Evolutionary conservation across 2,888 invertebrate species (phyloP).

Genomic region (Apantesis nais): DNA sequence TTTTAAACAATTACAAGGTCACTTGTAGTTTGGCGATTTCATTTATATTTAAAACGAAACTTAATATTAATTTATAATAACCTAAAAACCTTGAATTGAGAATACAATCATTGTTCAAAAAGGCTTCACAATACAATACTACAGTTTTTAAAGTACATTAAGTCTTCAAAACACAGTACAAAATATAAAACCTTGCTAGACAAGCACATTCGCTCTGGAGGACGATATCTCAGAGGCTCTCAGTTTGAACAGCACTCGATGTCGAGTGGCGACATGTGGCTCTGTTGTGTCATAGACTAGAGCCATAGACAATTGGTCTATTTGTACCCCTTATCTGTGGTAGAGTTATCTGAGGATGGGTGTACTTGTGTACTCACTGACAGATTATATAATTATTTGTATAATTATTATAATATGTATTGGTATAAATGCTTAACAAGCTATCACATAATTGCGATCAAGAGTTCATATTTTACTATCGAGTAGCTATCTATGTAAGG

Average conservation of each 20-base stretch:
- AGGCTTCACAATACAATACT: not conserved
- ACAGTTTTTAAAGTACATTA: not conserved
- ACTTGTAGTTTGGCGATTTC: no score
- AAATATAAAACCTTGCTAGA: not conserved
- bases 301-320: conserved; percentile 9
- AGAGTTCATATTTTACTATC: no score
- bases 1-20: not conserved
- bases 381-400: not conserved
- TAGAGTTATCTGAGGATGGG: not conserved
- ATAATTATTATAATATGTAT: not conserved
- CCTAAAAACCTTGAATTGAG: no score
- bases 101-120: no score
- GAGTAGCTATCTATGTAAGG: no score
- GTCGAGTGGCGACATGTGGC: conserved; percentile 10
- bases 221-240: not conserved
- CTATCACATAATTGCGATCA: not conserved
- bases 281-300: conserved; percentile 6
- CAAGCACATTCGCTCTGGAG: not conserved
- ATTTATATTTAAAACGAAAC: no score
- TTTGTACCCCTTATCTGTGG: not conserved
- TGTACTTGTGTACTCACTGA: not conserved
- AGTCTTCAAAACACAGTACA: not conserved
- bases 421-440: not conserved
- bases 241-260: conserved; percentile 4
- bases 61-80: no score